Percentiles rank a stretch among this genome's conserved stretches.
phyloP scores from a whole-genome alignment of 2,888 invertebrate species.

The Eristalinus sepulchralis region DNA sequence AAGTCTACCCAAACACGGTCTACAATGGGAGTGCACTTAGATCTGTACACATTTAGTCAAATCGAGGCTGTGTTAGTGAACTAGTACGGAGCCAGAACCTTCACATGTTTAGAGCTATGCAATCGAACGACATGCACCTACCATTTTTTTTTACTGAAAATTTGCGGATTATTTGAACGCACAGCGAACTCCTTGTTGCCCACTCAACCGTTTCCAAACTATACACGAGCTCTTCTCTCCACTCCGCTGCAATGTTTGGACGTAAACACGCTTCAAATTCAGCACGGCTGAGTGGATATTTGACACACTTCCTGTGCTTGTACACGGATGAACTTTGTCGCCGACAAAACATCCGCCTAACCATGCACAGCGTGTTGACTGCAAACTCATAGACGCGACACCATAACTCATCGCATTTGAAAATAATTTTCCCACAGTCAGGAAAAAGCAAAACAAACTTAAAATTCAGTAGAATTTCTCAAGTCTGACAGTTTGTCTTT shows the following conservation, averaged over 20 bases:
- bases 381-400: background rate
- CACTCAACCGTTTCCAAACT: background rate
- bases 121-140: no score
- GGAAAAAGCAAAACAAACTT: background rate
- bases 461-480: background rate
- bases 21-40: no score
- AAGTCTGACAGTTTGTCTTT: background rate
- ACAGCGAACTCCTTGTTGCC: no score
- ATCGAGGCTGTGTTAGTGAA: no score
- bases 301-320: background rate
- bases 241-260: background rate
- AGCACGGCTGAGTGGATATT: background rate
- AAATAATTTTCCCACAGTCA: background rate
- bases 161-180: conserved; percentile 2
- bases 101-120: no score
- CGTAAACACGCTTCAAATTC: background rate
- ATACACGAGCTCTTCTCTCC: background rate
- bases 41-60: no score
- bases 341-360: background rate
- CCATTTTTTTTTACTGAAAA: no score
- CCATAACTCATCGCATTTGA: background rate
- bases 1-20: no score
- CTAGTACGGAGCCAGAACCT: no score
- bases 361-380: background rate
- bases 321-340: background rate